Conservation (phyloP, 1,140 invertebrate genomes). For the Daktulosphaira vitifoliae region DNA sequence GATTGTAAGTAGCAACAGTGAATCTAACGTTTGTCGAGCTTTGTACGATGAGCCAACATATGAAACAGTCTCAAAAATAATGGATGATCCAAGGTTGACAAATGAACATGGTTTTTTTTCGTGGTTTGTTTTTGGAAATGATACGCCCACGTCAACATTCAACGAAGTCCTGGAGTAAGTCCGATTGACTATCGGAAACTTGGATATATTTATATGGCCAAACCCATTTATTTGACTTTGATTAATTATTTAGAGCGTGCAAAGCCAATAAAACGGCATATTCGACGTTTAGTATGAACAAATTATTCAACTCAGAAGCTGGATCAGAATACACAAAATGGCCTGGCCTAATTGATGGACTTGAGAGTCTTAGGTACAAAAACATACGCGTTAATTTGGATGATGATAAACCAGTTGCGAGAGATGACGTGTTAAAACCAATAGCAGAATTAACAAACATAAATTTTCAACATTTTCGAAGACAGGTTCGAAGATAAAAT, state of each 20-base stretch:
- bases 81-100: slow-evolving; percentile 52
- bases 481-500: too few relatives aligned
- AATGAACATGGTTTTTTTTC: slow-evolving; percentile 51
- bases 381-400: not conserved
- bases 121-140: slow-evolving; percentile 42
- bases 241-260: slow-evolving; percentile 51
- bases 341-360: slow-evolving; percentile 48
- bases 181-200: too few relatives aligned
- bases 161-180: slow-evolving; percentile 19
- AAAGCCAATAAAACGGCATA: slow-evolving; percentile 59
- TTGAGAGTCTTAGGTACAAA: slow-evolving; percentile 47
- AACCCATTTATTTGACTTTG: too few relatives aligned
- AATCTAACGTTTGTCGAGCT: slow-evolving; percentile 52
- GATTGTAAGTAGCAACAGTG: slow-evolving; percentile 40
- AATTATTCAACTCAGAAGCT: slow-evolving; percentile 54
- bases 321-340: slow-evolving; percentile 53
- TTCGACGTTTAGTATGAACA: slow-evolving; percentile 59
- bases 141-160: slow-evolving; percentile 37
- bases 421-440: not conserved
- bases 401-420: not conserved
- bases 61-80: slow-evolving; percentile 48
- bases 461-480: slow-evolving; percentile 14
- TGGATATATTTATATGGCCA: too few relatives aligned
- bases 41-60: slow-evolving; percentile 53
- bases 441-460: slow-evolving; percentile 17